phyloP scores from a whole-genome alignment of 2,888 invertebrate genomes.

The Tiphia femorata region DNA sequence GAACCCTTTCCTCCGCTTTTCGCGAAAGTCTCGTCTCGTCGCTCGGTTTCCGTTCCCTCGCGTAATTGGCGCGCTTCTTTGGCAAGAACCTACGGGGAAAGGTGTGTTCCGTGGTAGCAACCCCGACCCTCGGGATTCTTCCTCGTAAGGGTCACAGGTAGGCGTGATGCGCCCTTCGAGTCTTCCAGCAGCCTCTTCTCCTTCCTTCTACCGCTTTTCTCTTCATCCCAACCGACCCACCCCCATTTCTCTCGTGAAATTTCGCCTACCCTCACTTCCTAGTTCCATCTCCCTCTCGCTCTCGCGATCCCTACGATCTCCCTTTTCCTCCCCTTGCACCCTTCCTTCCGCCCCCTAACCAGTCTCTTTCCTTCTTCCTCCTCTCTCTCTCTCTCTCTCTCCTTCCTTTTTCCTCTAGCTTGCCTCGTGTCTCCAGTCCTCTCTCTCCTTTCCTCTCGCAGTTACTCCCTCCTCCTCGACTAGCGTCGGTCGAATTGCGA shows the following conservation, averaged over 20 bases:
- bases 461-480: background rate
- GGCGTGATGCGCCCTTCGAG: no score
- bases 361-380: background rate
- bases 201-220: background rate
- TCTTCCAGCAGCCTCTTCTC: no score
- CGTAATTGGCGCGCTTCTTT: no score
- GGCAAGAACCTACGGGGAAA: no score
- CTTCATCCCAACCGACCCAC: background rate
- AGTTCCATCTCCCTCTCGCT: slow-evolving; percentile 13
- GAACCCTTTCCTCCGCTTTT: no score
- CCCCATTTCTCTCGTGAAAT: background rate
- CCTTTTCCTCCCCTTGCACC: slow-evolving; percentile 7
- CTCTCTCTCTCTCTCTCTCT: slow-evolving; percentile 2
- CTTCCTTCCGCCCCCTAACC: background rate
- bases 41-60: no score
- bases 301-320: slow-evolving; percentile 1
- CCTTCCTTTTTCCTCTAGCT: background rate
- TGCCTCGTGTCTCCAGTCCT: slow-evolving; percentile 1
- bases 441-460: background rate
- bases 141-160: no score
- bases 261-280: background rate
- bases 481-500: no score
- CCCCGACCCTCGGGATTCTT: no score
- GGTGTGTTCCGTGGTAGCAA: no score
- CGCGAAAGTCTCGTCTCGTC: no score